Percentiles rank a stretch among this genome's conserved stretches.
phyloP scores from a whole-genome alignment of 2,888 invertebrate genomes.

The Drosophila ezoana region DNA sequence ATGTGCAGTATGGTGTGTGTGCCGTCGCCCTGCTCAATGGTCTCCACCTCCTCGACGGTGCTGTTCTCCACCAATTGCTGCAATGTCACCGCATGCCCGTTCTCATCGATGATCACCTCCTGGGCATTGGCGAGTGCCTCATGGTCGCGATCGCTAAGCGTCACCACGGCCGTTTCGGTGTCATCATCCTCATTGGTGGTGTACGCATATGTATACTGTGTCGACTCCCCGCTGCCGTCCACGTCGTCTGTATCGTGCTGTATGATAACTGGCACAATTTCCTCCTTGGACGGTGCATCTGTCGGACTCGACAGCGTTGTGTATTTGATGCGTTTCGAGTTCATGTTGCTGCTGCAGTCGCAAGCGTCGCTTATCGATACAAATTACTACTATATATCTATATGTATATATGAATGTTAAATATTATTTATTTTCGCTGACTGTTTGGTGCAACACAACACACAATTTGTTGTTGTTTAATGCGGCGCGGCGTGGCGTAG shows the following conservation, averaged over 20 bases:
- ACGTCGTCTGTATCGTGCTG: slow-evolving; percentile 72
- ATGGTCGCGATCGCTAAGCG: slow-evolving; percentile 71
- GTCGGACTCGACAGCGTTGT: slow-evolving; percentile 44
- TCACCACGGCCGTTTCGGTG: slow-evolving; percentile 81
- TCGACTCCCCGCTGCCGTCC: slow-evolving; percentile 59
- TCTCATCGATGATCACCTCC: slow-evolving; percentile 83
- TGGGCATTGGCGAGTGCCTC: slow-evolving; percentile 68
- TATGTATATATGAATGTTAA: background rate
- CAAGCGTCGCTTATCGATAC: background rate
- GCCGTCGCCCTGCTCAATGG: slow-evolving; percentile 78
- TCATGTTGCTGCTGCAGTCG: slow-evolving; percentile 61
- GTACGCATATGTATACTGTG: slow-evolving; percentile 82
- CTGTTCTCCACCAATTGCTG: slow-evolving; percentile 79
- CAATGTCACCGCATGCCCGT: slow-evolving; percentile 79
- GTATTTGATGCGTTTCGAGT: slow-evolving; percentile 80
- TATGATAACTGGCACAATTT: slow-evolving; percentile 80
- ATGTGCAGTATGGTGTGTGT: slow-evolving; percentile 81
- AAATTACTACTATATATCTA: background rate
- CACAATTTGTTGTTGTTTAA: slow-evolving; percentile 18
- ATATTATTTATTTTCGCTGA: background rate
- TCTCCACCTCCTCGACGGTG: slow-evolving; percentile 77
- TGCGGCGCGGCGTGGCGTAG: slow-evolving; percentile 34
- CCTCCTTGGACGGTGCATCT: slow-evolving; percentile 69
- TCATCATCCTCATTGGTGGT: slow-evolving; percentile 77
- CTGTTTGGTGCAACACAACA: slow-evolving; percentile 1